Evolutionary conservation across 2,113 vertebrate species (phyloP).

Genomic region (Lanius collurio): DNA sequence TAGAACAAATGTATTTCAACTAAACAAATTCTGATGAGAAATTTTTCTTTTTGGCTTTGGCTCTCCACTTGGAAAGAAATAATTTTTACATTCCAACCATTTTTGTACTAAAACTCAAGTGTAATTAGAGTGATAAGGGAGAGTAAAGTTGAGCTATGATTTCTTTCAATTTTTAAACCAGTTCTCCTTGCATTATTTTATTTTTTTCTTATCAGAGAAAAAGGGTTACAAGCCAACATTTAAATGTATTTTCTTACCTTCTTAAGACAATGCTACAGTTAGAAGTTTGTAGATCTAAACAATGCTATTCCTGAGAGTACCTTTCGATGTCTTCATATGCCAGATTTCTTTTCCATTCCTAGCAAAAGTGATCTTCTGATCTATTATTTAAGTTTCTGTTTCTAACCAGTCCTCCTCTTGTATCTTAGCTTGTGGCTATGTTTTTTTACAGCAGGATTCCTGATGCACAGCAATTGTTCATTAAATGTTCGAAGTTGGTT

Average conservation of each 20-base stretch:
- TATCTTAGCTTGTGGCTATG: constrained; percentile 35
- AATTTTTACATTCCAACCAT: background rate
- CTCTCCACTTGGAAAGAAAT: background rate
- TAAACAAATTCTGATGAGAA: background rate
- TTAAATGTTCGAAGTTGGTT: background rate
- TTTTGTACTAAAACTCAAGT: background rate
- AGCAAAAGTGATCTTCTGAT: background rate
- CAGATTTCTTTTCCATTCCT: background rate
- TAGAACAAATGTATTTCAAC: background rate
- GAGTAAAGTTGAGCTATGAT: background rate
- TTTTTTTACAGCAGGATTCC: constrained; percentile 57
- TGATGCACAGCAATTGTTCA: constrained; percentile 13
- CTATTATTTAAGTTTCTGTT: background rate
- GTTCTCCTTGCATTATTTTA: background rate
- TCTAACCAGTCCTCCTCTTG: constrained; percentile 12
- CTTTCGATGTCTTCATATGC: background rate
- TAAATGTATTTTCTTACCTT: background rate
- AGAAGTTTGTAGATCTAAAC: background rate
- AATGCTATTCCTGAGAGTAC: background rate
- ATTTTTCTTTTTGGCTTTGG: background rate
- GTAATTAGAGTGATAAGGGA: background rate
- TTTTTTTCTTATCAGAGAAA: background rate
- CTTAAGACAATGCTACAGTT: background rate
- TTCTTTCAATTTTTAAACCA: background rate
- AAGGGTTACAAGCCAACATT: background rate